A percentile compares a stretch with the other conserved stretches of the same genome.
phyloP scores from a whole-genome alignment of 2,888 invertebrate species.

The Eupithecia inturbata region DNA sequence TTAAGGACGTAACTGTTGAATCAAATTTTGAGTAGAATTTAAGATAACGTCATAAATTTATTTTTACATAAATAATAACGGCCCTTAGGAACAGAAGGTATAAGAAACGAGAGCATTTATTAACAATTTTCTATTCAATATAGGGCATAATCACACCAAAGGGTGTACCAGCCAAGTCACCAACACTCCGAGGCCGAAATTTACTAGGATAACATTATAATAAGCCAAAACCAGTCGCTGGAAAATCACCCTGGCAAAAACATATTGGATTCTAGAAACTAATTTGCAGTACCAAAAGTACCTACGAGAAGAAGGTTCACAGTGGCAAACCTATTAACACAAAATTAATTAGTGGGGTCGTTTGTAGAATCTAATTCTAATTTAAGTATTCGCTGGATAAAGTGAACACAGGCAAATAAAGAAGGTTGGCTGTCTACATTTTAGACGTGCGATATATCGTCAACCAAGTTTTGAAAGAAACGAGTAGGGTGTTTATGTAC shows the following conservation, averaged over 20 bases:
- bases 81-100: not conserved
- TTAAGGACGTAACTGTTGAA: too few species aligned
- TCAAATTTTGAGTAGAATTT: too few species aligned
- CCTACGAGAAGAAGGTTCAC: slow-evolving; percentile 29
- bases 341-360: slow-evolving; percentile 69
- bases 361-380: slow-evolving; percentile 68
- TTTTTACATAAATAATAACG: not conserved
- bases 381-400: slow-evolving; percentile 58
- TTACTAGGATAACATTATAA: not conserved
- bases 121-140: not conserved
- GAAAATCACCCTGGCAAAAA: not conserved
- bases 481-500: too few species aligned
- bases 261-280: slow-evolving; percentile 38
- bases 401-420: slow-evolving; percentile 38
- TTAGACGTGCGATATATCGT: not conserved
- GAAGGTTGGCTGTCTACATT: not conserved
- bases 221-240: not conserved
- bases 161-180: not conserved
- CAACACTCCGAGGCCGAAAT: not conserved
- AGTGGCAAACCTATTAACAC: slow-evolving; percentile 62
- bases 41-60: too few species aligned
- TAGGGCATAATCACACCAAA: not conserved
- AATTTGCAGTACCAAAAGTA: slow-evolving; percentile 55
- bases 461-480: not conserved
- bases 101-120: not conserved